phyloP scores from a whole-genome alignment of 30 jellyfish, hydroid and myxozoan genomes.

The Pseudorhiza aurosa region DNA sequence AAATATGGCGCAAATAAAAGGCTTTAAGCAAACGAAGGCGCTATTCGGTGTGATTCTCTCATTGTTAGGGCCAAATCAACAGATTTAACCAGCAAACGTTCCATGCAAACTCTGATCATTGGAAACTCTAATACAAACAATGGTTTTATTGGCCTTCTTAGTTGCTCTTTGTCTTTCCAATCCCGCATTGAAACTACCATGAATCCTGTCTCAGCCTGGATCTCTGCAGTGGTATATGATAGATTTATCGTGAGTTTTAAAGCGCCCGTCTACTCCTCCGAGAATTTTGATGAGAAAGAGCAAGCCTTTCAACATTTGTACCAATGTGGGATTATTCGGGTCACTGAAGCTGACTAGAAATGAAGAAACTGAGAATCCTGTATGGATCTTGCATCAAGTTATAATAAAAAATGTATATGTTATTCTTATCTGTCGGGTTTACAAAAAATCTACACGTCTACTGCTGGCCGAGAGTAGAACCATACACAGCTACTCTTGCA shows the following conservation, averaged over 20 bases:
- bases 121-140: slow-evolving; percentile 13
- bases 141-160: slow-evolving; percentile 4
- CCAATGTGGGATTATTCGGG: too few species aligned
- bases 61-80: slow-evolving; percentile 3
- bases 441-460: too few species aligned
- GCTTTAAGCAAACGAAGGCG: neutral
- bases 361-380: too few species aligned
- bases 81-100: neutral
- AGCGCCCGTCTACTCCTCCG: too few species aligned
- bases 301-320: too few species aligned
- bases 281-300: too few species aligned
- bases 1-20: neutral
- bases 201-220: slow-evolving; percentile 1
- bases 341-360: too few species aligned
- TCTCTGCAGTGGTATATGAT: neutral
- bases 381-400: too few species aligned
- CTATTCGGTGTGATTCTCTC: neutral
- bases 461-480: too few species aligned
- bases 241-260: neutral
- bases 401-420: too few species aligned
- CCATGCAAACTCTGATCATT: slow-evolving; percentile 7
- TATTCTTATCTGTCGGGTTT: too few species aligned
- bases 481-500: too few species aligned
- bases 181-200: neutral
- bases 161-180: slow-evolving; percentile 18